A percentile compares a stretch with the other conserved stretches of the same genome.
phyloP scores from a whole-genome alignment of 1,140 invertebrate species.

The Lucilia cuprina region DNA sequence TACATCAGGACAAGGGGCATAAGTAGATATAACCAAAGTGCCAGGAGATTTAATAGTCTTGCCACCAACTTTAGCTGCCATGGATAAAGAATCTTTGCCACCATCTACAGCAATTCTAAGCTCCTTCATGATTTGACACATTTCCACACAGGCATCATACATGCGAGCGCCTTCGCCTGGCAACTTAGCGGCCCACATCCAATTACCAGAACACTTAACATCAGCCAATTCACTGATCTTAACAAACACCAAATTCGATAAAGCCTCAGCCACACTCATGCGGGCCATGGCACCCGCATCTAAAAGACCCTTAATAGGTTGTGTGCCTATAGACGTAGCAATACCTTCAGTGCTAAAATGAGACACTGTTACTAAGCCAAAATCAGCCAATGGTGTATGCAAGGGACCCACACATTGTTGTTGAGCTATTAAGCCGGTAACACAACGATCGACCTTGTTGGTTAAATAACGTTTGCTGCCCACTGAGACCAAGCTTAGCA shows the following conservation, averaged over 20 bases:
- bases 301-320: constrained; percentile 90
- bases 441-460: constrained; percentile 94
- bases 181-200: constrained; percentile 99
- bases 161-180: constrained; percentile 88
- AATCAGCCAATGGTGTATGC: constrained; percentile 94
- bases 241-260: constrained; percentile 97
- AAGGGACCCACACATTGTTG: constrained; percentile 97
- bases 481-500: constrained; percentile 88
- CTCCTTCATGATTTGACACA: constrained; percentile 85
- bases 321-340: constrained; percentile 94
- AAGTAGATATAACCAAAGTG: constrained; percentile 92
- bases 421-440: constrained; percentile 94
- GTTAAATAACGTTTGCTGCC: constrained; percentile 95
- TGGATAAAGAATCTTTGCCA: constrained; percentile 97
- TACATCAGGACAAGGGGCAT: constrained; percentile 92
- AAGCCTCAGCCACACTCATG: constrained; percentile 91
- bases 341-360: constrained; percentile 78
- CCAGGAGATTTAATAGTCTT: constrained; percentile 88
- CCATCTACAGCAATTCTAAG: constrained; percentile 95
- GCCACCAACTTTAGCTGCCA: constrained; percentile 86
- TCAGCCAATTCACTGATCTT: constrained; percentile 83
- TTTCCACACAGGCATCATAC: constrained; percentile 85
- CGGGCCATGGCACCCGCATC: constrained; percentile 83
- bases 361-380: constrained; percentile 89
- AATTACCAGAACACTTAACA: constrained; percentile 97